Conservation (phyloP, 2,113 vertebrate genomes). For the Dryoscopus gambensis region DNA sequence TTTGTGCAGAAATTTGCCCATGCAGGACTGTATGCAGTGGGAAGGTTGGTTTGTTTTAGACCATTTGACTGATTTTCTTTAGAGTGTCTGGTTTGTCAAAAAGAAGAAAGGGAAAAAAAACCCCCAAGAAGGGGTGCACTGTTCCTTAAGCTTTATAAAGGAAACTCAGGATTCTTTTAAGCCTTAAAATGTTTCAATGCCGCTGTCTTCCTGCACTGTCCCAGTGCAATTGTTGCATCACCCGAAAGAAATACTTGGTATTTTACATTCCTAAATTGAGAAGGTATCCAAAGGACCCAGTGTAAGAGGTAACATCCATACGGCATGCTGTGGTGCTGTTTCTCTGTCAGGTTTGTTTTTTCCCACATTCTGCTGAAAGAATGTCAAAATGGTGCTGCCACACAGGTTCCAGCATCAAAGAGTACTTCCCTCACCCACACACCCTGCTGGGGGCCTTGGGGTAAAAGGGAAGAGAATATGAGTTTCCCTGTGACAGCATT, state of each 20-base stretch:
- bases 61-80: neutral
- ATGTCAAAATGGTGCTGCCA: neutral
- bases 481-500: neutral
- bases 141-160: neutral
- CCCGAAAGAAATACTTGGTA: accelerated
- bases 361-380: neutral
- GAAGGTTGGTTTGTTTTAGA: neutral
- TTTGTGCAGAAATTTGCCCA: neutral
- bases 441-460: neutral
- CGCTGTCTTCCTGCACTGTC: neutral
- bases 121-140: neutral
- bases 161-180: neutral
- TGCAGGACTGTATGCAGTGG: neutral
- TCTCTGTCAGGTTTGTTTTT: neutral
- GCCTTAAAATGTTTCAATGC: neutral
- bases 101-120: no score
- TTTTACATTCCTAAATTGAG: neutral
- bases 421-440: neutral
- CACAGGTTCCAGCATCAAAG: neutral
- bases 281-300: neutral
- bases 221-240: neutral
- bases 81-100: neutral
- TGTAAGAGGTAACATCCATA: neutral
- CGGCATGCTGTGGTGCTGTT: neutral
- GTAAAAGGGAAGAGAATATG: neutral